Evolutionary conservation across 2,888 invertebrate genomes (phyloP).

Genomic region (Nomada ferruginata): DNA sequence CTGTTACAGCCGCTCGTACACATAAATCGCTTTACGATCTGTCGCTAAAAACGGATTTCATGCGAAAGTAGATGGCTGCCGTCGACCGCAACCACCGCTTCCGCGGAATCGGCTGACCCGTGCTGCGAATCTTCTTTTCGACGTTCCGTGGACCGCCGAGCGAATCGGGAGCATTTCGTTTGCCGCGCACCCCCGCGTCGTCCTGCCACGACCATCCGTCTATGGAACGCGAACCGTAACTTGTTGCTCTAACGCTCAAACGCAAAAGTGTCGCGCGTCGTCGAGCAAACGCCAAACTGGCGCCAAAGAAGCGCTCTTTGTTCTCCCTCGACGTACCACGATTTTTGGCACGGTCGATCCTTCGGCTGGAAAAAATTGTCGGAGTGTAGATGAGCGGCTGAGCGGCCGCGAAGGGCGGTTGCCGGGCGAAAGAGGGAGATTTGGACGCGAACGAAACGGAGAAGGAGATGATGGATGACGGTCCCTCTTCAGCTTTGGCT

Average conservation of each 20-base stretch:
- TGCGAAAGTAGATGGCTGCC: conserved; percentile 76
- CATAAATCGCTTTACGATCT: conserved; percentile 84
- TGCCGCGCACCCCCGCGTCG: neutral
- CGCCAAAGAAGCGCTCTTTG: neutral
- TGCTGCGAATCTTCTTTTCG: neutral
- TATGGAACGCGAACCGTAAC: conserved; percentile 13
- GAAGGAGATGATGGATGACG: conserved; percentile 83
- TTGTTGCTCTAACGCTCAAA: conserved; percentile 13
- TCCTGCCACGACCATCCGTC: too few species aligned
- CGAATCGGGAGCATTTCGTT: neutral
- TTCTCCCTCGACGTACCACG: neutral
- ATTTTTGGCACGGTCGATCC: conserved; percentile 45
- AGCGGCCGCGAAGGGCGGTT: conserved; percentile 56
- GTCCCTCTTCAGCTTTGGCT: conserved; percentile 74
- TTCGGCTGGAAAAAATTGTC: conserved; percentile 14
- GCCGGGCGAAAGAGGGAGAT: conserved; percentile 53
- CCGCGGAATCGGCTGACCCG: conserved; percentile 21
- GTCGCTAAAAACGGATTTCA: conserved; percentile 83
- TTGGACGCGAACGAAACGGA: conserved; percentile 72
- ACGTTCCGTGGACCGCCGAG: neutral
- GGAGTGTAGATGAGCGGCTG: conserved; percentile 55
- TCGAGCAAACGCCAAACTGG: neutral
- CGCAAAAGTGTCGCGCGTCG: neutral
- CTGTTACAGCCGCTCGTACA: conserved; percentile 80
- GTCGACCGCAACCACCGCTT: conserved; percentile 48